These are phyloP conservation scores for Caenorhabditis latens DNA, from an alignment of 1,140 invertebrate species.

Conservation along the genomic window DNA sequence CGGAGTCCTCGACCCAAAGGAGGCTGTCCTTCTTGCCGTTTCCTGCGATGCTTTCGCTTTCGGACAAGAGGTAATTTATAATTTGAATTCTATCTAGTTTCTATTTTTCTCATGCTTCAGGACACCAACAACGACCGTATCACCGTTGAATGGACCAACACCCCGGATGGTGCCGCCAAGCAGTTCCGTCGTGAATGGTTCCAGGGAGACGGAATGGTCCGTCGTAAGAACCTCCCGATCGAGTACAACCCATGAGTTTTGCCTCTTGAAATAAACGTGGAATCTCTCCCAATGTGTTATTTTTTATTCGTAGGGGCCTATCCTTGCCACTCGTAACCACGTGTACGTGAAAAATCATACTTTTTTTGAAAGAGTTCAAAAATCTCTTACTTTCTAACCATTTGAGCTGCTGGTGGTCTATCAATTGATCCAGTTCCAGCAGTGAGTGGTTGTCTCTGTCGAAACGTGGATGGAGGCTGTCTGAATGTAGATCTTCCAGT, in stretches of 20 bases:
- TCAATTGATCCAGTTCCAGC: slow-evolving; percentile 18
- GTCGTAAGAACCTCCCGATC: slow-evolving; percentile 67
- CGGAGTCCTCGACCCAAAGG: too few species aligned
- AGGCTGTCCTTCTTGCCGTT: too few species aligned
- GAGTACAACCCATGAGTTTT: slow-evolving; percentile 61
- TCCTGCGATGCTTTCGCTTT: too few species aligned
- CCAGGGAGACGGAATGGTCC: slow-evolving; percentile 66
- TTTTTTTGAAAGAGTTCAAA: background rate
- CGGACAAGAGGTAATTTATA: too few species aligned
- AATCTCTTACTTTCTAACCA: background rate
- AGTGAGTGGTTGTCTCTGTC: slow-evolving; percentile 2
- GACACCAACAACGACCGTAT: slow-evolving; percentile 67
- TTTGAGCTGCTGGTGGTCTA: background rate
- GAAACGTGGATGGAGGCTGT: slow-evolving; percentile 44
- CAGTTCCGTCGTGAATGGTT: slow-evolving; percentile 67
- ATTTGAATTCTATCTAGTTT: too few species aligned
- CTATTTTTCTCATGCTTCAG: background rate
- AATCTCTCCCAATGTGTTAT: too few species aligned
- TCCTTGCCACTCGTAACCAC: too few species aligned
- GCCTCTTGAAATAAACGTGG: too few species aligned
- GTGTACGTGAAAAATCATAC: background rate
- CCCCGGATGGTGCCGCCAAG: slow-evolving; percentile 58
- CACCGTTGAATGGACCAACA: slow-evolving; percentile 65
- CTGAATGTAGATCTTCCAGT: slow-evolving; percentile 67
- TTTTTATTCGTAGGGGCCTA: too few species aligned